phyloP scores from a whole-genome alignment of 2,888 invertebrate species.

The Ormyrus thymus region DNA sequence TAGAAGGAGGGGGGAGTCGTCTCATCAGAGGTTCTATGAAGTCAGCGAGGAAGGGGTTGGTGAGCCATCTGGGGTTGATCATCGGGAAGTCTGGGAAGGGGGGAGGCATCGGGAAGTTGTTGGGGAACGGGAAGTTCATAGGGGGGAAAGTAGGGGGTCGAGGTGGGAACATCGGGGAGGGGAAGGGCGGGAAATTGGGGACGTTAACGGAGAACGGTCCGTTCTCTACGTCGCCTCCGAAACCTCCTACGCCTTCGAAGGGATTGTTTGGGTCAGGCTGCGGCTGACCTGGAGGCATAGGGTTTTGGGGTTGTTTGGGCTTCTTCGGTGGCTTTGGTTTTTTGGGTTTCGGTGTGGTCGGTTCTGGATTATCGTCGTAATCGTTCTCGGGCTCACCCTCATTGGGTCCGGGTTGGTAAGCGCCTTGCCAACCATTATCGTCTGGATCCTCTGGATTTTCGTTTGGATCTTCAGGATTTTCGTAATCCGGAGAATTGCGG shows the following conservation, averaged over 20 bases:
- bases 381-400: not conserved
- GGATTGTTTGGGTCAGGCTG: not conserved
- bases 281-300: slow-evolving; percentile 1
- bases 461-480: not conserved
- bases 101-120: too few species aligned
- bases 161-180: not conserved
- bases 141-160: too few species aligned
- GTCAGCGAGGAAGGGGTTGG: slow-evolving; percentile 44
- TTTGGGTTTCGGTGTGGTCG: slow-evolving; percentile 1
- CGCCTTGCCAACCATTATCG: slow-evolving; percentile 50
- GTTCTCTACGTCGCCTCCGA: slow-evolving; percentile 17
- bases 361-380: not conserved
- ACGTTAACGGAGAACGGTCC: not conserved
- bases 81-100: too few species aligned
- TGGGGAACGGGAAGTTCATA: too few species aligned
- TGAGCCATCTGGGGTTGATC: slow-evolving; percentile 2
- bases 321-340: slow-evolving; percentile 9
- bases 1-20: not conserved
- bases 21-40: slow-evolving; percentile 23
- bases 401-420: slow-evolving; percentile 31
- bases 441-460: slow-evolving; percentile 43
- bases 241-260: not conserved
- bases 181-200: not conserved
- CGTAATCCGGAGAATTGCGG: slow-evolving; percentile 32
- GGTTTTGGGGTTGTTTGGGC: not conserved